Evolutionary conservation across 2,113 vertebrate genomes (phyloP).

Genomic region (Tragelaphus imberbis): DNA sequence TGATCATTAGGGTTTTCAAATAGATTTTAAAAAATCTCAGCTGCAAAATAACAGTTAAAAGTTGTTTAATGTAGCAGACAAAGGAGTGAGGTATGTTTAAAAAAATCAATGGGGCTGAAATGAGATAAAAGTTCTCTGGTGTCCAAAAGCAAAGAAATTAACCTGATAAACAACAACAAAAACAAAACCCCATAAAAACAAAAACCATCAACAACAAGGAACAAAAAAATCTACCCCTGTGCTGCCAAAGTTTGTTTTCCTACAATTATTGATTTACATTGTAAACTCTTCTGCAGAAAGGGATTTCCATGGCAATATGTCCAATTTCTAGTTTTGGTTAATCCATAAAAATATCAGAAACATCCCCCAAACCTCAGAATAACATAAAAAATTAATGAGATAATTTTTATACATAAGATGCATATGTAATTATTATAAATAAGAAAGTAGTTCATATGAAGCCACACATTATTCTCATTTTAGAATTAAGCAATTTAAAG

Average conservation of each 20-base stretch:
- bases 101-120: not conserved
- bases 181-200: not conserved
- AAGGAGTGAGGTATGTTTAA: not conserved
- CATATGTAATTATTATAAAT: not conserved
- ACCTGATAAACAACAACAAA: not conserved
- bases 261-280: conserved; percentile 26
- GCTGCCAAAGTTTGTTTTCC: not conserved
- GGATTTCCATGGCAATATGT: conserved; percentile 70
- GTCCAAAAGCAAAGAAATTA: not conserved
- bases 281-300: conserved; percentile 33
- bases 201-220: not conserved
- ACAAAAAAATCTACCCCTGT: not conserved
- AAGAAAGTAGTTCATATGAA: not conserved
- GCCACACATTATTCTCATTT: not conserved
- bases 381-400: not conserved
- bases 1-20: not conserved
- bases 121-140: not conserved
- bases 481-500: not conserved
- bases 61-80: not conserved
- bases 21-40: not conserved
- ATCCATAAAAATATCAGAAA: not conserved
- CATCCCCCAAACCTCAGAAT: not conserved
- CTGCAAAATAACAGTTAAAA: not conserved
- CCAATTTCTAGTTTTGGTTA: conserved; percentile 5
- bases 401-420: not conserved